Conservation (phyloP, 2,797 vertebrate species). For the Masticophis lateralis region DNA sequence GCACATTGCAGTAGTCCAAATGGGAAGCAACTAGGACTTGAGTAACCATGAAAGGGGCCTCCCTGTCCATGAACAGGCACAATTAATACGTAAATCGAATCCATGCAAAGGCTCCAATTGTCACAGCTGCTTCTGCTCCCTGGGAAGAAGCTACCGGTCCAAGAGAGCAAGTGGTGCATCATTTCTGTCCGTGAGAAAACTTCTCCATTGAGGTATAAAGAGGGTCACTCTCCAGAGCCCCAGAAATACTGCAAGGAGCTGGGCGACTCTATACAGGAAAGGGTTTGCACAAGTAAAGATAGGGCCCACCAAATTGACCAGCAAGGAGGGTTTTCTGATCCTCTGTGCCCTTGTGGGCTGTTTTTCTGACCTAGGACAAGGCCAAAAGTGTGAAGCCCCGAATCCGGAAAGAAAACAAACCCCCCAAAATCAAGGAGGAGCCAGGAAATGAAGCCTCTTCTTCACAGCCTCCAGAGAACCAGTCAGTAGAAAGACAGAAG, state of each 20-base stretch:
- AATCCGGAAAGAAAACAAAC: conserved; percentile 88
- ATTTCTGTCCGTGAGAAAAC: not conserved
- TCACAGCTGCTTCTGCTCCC: not conserved
- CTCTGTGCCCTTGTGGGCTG: conserved; percentile 8
- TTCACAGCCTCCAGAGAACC: conserved; percentile 89
- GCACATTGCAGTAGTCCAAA: not conserved
- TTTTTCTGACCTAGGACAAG: conserved; percentile 74
- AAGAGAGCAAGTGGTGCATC: not conserved
- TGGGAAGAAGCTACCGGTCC: not conserved
- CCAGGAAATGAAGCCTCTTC: conserved; percentile 86
- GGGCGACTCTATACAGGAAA: not conserved
- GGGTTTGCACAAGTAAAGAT: not conserved
- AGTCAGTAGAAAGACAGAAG: conserved; percentile 93
- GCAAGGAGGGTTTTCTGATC: not conserved
- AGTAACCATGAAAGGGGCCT: not conserved
- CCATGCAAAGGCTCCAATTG: not conserved
- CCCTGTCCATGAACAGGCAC: not conserved
- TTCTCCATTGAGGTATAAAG: not conserved
- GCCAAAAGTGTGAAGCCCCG: conserved; percentile 91
- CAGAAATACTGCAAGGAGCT: not conserved
- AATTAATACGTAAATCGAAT: not conserved
- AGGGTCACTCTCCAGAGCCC: not conserved
- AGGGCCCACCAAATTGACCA: not conserved
- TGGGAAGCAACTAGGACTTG: not conserved
- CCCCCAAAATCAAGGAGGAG: conserved; percentile 84